phyloP scores from a whole-genome alignment of 2,113 vertebrate species.

The Actenoides hombroni region DNA sequence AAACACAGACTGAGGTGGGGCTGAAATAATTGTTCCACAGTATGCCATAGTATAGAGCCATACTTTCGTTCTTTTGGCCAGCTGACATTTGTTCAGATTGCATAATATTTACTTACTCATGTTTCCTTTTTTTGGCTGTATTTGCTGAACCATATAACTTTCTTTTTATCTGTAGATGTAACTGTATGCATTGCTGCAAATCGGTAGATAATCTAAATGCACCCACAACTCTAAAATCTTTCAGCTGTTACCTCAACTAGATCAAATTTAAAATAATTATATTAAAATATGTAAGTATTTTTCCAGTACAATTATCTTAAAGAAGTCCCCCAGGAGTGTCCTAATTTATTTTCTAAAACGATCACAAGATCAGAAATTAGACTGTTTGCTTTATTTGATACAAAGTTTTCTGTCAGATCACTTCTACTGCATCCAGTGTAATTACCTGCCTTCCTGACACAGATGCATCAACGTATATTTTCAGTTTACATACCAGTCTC shows the following conservation, averaged over 20 bases:
- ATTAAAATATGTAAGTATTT: not conserved
- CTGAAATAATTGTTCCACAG: not conserved
- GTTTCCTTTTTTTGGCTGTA: not conserved
- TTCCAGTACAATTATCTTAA: not conserved
- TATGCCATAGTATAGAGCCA: not conserved
- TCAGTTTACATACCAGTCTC: not conserved
- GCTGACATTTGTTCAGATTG: conserved; percentile 42
- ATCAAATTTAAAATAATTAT: not conserved
- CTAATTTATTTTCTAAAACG: not conserved
- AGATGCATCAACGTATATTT: not conserved
- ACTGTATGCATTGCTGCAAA: not conserved
- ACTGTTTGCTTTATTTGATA: not conserved
- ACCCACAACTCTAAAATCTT: not conserved
- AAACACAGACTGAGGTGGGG: not conserved
- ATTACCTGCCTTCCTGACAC: not conserved
- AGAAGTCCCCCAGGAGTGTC: not conserved
- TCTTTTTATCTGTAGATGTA: not conserved
- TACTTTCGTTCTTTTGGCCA: not conserved
- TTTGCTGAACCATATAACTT: conserved; percentile 22
- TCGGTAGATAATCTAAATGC: not conserved
- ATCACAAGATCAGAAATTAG: not conserved
- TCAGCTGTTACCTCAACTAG: not conserved
- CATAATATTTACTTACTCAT: conserved; percentile 7
- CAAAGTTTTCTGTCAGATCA: not conserved
- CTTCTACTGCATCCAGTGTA: not conserved